These are phyloP conservation scores for Sebastiscus albofasciatus DNA, from an alignment of 2,797 vertebrate genomes.

Conservation along the genomic window DNA sequence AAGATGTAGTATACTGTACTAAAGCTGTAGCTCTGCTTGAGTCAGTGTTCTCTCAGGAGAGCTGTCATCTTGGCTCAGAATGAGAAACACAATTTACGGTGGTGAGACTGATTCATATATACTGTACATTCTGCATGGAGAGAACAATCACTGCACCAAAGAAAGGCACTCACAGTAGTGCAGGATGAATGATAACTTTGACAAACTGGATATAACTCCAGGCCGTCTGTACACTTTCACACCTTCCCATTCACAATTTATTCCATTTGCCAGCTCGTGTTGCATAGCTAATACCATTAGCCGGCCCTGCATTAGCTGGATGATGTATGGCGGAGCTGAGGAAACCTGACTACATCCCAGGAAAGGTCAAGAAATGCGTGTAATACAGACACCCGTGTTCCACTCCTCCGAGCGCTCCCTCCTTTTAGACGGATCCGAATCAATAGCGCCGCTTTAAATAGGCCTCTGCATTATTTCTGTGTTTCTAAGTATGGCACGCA, in stretches of 20 bases:
- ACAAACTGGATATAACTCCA: conserved; percentile 1
- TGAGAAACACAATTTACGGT: conserved; percentile 14
- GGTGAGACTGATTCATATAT: conserved; percentile 10
- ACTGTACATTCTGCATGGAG: not conserved
- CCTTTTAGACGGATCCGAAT: conserved; percentile 60
- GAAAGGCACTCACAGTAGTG: not conserved
- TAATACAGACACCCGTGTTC: conserved; percentile 64
- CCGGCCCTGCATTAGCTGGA: conserved; percentile 54
- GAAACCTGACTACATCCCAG: conserved; percentile 74
- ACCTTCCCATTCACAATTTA: conserved; percentile 58
- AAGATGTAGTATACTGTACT: conserved; percentile 16
- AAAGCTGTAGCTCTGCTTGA: conserved; percentile 21
- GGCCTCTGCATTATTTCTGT: conserved; percentile 54
- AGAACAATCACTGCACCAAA: conserved; percentile 1
- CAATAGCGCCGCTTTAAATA: conserved; percentile 77
- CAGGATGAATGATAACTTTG: conserved; percentile 22
- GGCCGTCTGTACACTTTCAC: conserved; percentile 46
- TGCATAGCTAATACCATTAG: conserved; percentile 72
- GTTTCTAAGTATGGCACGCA: conserved; percentile 71
- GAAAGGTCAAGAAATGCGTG: conserved; percentile 76
- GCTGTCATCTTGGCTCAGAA: conserved; percentile 6
- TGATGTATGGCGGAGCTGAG: conserved; percentile 64
- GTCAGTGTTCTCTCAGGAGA: conserved; percentile 32
- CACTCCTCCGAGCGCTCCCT: conserved; percentile 42
- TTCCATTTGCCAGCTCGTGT: conserved; percentile 64